Percentiles rank a stretch among this genome's conserved stretches.
phyloP scores from a whole-genome alignment of 2,888 invertebrate genomes.

The Pinctada fucata region DNA sequence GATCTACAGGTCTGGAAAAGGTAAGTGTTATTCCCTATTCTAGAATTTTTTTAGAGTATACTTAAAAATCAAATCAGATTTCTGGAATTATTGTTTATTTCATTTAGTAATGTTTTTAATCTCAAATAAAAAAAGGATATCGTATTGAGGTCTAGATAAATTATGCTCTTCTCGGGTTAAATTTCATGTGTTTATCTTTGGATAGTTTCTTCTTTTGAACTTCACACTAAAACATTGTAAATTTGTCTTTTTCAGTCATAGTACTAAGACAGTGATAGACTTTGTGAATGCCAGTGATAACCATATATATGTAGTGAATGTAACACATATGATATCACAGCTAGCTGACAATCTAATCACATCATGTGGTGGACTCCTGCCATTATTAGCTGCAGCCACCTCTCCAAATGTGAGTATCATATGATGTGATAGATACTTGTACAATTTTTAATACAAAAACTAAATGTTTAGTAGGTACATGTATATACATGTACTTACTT shows the following conservation, averaged over 20 bases:
- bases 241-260: slow-evolving; percentile 84
- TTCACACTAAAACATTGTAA: neutral
- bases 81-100: neutral
- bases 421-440: no score
- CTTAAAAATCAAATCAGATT: neutral
- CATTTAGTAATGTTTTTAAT: neutral
- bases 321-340: slow-evolving; percentile 99
- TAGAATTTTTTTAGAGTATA: neutral
- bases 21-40: slow-evolving; percentile 72
- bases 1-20: slow-evolving; percentile 94
- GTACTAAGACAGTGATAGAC: slow-evolving; percentile 96
- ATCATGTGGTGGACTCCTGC: slow-evolving; percentile 97
- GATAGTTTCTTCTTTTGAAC: no score
- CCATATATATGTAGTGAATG: slow-evolving; percentile 99
- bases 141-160: no score
- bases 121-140: neutral
- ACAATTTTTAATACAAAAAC: no score
- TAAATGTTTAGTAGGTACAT: no score
- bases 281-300: slow-evolving; percentile 99
- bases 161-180: no score
- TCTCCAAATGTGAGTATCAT: slow-evolving; percentile 93
- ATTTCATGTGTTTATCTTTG: no score
- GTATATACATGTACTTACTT: no score
- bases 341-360: slow-evolving; percentile 99
- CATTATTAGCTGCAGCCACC: slow-evolving; percentile 97